Evolutionary conservation across 2,113 vertebrate species (phyloP).

Genomic region (Anarhynchus alexandrinus): DNA sequence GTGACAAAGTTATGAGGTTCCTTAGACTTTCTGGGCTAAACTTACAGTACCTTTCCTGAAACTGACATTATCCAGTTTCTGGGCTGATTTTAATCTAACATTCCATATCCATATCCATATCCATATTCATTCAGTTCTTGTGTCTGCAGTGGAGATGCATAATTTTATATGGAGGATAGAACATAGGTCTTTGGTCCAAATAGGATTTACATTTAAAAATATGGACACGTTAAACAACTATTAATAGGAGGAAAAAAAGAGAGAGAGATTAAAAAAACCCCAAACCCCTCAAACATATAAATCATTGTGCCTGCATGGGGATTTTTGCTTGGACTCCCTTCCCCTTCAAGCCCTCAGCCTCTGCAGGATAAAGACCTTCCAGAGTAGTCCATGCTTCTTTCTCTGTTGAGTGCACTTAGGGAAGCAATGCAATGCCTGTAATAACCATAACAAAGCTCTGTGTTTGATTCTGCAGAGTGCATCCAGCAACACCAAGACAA

Average conservation of each 20-base stretch:
- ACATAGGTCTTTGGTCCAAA: not conserved
- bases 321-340: not conserved
- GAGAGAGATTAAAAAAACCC: not conserved
- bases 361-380: not conserved
- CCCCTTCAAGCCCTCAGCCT: not conserved
- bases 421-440: not conserved
- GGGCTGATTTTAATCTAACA: not conserved
- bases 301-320: not conserved
- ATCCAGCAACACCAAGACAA: not conserved
- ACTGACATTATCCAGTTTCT: not conserved
- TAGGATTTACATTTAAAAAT: not conserved
- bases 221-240: not conserved
- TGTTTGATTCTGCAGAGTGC: not conserved
- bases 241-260: not conserved
- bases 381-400: not conserved
- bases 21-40: not conserved
- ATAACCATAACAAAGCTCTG: not conserved
- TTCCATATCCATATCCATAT: not conserved
- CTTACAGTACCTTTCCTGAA: not conserved
- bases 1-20: not conserved
- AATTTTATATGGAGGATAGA: not conserved
- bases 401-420: not conserved
- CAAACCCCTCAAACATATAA: not conserved
- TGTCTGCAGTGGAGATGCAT: not conserved
- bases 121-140: not conserved